These are phyloP conservation scores for Prinia subflava DNA, from an alignment of 2,113 vertebrate genomes.

Conservation along the genomic window DNA sequence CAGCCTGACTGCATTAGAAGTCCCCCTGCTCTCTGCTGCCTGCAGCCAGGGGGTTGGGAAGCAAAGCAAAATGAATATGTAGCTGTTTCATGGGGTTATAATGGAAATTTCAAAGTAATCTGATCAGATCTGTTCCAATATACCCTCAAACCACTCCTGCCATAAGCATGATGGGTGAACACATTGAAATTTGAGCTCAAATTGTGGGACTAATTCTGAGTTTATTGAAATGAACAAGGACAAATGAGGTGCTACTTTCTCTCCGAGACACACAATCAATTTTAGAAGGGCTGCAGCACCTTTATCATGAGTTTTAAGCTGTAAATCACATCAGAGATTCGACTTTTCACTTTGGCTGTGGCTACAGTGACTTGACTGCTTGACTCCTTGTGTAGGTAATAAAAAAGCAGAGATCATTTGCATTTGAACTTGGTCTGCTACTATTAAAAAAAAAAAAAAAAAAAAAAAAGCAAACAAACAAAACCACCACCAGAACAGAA, in stretches of 20 bases:
- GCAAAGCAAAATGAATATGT: neutral
- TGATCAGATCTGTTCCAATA: constrained; percentile 26
- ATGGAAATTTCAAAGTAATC: constrained; percentile 7
- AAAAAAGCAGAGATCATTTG: neutral
- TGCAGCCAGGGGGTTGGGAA: neutral
- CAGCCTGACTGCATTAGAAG: neutral
- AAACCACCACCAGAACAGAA: neutral
- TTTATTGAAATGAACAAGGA: constrained; percentile 58
- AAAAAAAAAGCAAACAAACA: neutral
- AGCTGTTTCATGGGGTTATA: neutral
- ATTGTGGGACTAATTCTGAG: constrained; percentile 36
- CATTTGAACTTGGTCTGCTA: neutral
- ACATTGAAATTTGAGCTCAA: neutral
- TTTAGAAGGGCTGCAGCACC: neutral
- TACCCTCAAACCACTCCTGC: neutral
- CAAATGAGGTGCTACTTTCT: constrained; percentile 21
- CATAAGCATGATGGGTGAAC: neutral
- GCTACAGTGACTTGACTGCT: neutral
- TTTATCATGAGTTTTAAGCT: neutral
- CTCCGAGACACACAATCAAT: neutral
- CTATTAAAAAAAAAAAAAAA: neutral
- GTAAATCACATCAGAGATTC: neutral
- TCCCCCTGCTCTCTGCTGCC: neutral
- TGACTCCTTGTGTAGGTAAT: neutral
- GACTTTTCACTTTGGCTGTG: neutral